Evolutionary conservation across 2,113 vertebrate genomes (phyloP).

Genomic region (Taxidea taxus): DNA sequence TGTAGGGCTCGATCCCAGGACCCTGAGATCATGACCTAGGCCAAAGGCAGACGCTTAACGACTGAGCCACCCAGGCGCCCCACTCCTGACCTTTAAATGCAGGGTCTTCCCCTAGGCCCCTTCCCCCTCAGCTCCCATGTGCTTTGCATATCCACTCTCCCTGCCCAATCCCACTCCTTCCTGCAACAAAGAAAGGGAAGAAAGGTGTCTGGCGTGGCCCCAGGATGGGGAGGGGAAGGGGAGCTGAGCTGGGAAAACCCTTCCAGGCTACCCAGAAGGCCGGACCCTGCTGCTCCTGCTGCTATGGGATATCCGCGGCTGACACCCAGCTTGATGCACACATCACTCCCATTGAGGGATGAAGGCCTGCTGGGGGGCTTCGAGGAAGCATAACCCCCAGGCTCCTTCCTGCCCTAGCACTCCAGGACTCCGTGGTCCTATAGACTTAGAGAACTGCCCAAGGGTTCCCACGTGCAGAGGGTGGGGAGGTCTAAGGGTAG

Average conservation of each 20-base stretch:
- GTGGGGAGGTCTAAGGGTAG: fast-evolving
- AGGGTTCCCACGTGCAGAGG: neutral
- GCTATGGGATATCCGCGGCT: neutral
- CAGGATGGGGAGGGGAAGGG: no score
- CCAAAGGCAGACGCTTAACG: no score
- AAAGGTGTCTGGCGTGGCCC: neutral
- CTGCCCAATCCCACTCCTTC: neutral
- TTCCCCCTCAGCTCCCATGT: neutral
- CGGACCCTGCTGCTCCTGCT: neutral
- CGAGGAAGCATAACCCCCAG: neutral
- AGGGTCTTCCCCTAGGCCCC: fast-evolving
- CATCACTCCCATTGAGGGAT: fast-evolving
- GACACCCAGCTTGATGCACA: neutral
- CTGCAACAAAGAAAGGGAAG: neutral
- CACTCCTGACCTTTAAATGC: neutral
- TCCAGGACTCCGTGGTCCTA: neutral
- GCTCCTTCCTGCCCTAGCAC: neutral
- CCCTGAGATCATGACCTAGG: no score
- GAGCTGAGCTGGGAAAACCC: neutral
- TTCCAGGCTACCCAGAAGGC: neutral
- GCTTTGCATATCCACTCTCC: neutral
- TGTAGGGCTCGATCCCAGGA: no score
- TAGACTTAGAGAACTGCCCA: neutral
- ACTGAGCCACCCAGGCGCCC: no score
- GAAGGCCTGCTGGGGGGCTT: neutral